Percentiles rank a stretch among this genome's conserved stretches.
These are phyloP conservation scores for Campaea margaritaria DNA, from an alignment of 2,888 invertebrate genomes.

Conservation along the genomic window DNA sequence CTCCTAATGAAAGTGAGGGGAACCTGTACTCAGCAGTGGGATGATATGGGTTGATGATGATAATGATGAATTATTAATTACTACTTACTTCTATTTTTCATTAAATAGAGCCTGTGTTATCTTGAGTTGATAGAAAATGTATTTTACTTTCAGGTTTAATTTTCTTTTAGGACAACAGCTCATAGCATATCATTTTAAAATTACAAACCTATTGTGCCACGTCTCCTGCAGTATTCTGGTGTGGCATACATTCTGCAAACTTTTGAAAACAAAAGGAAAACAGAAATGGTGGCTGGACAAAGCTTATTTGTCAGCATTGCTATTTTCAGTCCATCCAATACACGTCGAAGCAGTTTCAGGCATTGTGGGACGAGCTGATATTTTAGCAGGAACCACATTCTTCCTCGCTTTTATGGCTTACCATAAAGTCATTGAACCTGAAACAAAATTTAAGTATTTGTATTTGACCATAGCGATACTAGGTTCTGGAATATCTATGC, in stretches of 20 bases:
- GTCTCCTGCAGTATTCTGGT: constrained; percentile 75
- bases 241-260: constrained; percentile 45
- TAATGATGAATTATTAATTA: too few species aligned
- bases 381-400: constrained; percentile 92
- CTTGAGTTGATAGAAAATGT: neutral
- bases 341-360: constrained; percentile 97
- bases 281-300: constrained; percentile 58
- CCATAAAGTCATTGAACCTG: constrained; percentile 61
- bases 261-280: constrained; percentile 19
- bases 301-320: constrained; percentile 87
- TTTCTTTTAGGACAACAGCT: constrained; percentile 86
- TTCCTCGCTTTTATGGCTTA: constrained; percentile 89
- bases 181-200: constrained; percentile 88
- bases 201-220: constrained; percentile 91
- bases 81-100: too few species aligned
- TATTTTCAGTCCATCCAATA: constrained; percentile 97
- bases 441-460: constrained; percentile 39
- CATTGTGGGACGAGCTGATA: constrained; percentile 96
- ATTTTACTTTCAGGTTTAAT: constrained; percentile 84
- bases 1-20: too few species aligned
- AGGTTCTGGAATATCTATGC: constrained; percentile 87
- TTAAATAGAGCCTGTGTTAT: too few species aligned
- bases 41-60: too few species aligned
- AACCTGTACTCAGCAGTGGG: too few species aligned
- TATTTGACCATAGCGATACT: constrained; percentile 66